Percentiles rank a stretch among this genome's conserved stretches.
These are phyloP conservation scores for Orycteropus afer DNA, from an alignment of 2,113 vertebrate species.

Conservation along the genomic window DNA sequence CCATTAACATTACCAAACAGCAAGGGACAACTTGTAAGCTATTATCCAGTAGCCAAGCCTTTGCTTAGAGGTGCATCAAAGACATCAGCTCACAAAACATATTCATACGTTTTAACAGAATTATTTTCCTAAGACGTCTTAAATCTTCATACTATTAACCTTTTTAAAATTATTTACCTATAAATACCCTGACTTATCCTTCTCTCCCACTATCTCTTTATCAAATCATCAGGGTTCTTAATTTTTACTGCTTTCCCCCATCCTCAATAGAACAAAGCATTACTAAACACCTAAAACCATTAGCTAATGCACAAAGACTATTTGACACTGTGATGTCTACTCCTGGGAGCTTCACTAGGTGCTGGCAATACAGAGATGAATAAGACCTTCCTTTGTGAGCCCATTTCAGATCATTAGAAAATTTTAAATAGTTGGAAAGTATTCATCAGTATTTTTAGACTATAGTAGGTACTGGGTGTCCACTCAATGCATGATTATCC, in stretches of 20 bases:
- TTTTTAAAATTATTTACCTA: not conserved
- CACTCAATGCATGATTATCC: not conserved
- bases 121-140: not conserved
- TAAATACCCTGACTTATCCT: not conserved
- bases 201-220: not conserved
- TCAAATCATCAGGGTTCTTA: not conserved
- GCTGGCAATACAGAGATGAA: not conserved
- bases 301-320: not conserved
- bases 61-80: not conserved
- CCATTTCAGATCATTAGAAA: not conserved
- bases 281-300: not conserved
- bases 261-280: not conserved
- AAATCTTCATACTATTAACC: not conserved
- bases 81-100: not conserved
- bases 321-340: not conserved
- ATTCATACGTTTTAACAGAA: not conserved
- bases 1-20: slow-evolving; percentile 15
- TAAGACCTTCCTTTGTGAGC: not conserved
- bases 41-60: not conserved
- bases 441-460: not conserved
- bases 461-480: not conserved
- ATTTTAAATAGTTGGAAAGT: not conserved
- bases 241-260: not conserved
- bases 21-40: not conserved
- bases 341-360: not conserved